Evolutionary conservation across 1,140 invertebrate species (phyloP).

Genomic region (Uloborus diversus): DNA sequence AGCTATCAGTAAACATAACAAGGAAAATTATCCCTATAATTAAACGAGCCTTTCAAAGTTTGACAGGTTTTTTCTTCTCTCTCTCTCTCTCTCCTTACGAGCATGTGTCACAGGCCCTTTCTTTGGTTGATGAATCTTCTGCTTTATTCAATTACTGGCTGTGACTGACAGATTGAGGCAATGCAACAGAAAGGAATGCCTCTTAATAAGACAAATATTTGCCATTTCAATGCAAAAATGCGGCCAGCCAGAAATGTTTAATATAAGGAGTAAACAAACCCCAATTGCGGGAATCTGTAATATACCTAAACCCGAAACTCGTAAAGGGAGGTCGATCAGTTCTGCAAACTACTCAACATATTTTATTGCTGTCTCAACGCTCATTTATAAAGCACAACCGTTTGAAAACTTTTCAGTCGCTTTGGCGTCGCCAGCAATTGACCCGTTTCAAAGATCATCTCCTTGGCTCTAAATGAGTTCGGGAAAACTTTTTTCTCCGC

Average conservation of each 20-base stretch:
- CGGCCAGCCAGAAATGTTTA: constrained; percentile 25
- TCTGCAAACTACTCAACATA: constrained; percentile 33
- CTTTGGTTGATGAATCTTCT: background rate
- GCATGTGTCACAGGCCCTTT: too few relatives aligned
- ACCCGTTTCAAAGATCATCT: constrained; percentile 20
- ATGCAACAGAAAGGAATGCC: background rate
- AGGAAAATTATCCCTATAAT: too few relatives aligned
- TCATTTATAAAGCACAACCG: constrained; percentile 45
- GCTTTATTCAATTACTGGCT: constrained; percentile 10
- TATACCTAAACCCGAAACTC: constrained; percentile 29
- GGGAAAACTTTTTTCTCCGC: constrained; percentile 26
- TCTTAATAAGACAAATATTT: constrained; percentile 2
- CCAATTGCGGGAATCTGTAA: constrained; percentile 4
- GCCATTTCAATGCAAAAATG: constrained; percentile 20
- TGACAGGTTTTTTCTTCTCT: too few relatives aligned
- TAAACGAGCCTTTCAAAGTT: too few relatives aligned
- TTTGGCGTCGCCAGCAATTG: constrained; percentile 38
- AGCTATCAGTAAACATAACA: too few relatives aligned
- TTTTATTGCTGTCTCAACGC: constrained; percentile 29
- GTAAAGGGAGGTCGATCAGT: constrained; percentile 25
- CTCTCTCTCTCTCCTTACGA: too few relatives aligned
- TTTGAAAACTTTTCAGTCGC: constrained; percentile 32
- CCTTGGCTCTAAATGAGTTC: constrained; percentile 25
- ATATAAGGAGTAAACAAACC: constrained; percentile 40
- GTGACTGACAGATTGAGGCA: constrained; percentile 9